Evolutionary conservation across 2,113 vertebrate genomes (phyloP), one percentile per base, ranked within the genome.

Genomic region (Megaptera novaeangliae): DNA sequence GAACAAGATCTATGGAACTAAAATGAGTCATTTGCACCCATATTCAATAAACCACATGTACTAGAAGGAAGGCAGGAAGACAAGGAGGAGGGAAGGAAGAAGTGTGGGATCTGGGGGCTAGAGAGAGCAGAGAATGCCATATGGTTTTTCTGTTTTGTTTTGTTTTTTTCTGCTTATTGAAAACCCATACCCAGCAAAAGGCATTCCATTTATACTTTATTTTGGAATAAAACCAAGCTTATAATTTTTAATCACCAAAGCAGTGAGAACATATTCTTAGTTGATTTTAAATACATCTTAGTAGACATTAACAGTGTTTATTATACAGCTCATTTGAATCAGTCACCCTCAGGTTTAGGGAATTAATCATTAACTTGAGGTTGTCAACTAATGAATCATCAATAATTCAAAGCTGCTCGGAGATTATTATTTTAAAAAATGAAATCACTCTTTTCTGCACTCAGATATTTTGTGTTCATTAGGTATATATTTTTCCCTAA

Each of bases 221-320:
- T 93, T 97, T 92, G 84, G 49, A 91, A 92, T 92, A 90, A 92
- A 90, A 84, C 20, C 80, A 97, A 90, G 52, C 18, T 85, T 31
- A 81, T 68, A 91, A 92, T 83, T 96, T 94, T 96, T 97, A 94
- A 98, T 93, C 71, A 90, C 75, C 80, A 74, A 94, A 77, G 63
- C 66, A 49, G 27, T 96, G 61, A 97, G 20, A 92, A 96, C 95
- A 89, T 92, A 96, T 85, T 74, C 84, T 95, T 92, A 93, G 63
- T 92, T 96, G 59, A 87, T 84, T 96, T 97, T 82, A 96, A 97
- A 97, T 92, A 93, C 55, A 64, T 68, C 90, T 97, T 94, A 94
- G 57, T 80, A 94, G 27, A 39, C 25, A 88, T 71, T 96, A 75
- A 41, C n/a, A 25, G 29, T 96, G 44, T 84, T 94, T 83, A 90